Percentiles rank a stretch among this genome's conserved stretches.
Conservation (phyloP, 23 tunicate species). For the Halocynthia aurantium region DNA sequence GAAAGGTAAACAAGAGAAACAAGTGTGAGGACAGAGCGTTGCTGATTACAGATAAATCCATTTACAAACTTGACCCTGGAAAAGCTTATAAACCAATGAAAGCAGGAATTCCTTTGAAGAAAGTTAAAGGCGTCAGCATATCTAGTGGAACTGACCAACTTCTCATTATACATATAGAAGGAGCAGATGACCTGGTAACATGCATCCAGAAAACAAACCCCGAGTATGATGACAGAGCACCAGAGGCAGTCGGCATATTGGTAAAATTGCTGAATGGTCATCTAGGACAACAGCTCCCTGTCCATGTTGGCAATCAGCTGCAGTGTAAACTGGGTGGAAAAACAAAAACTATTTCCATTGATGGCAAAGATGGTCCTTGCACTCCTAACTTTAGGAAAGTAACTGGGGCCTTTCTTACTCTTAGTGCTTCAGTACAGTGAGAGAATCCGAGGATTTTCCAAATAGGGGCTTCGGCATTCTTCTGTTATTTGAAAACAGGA, state of each 20-base stretch:
- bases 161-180: conserved; percentile 67
- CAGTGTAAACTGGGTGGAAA: conserved; percentile 92
- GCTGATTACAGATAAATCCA: conserved; percentile 61
- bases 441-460: background rate
- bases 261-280: conserved; percentile 17
- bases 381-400: conserved; percentile 71
- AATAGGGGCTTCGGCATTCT: too few species aligned
- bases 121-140: conserved; percentile 65
- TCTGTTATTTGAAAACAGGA: too few species aligned
- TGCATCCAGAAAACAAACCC: conserved; percentile 86
- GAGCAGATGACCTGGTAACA: conserved; percentile 81
- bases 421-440: conserved; percentile 39
- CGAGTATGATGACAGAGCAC: conserved; percentile 59
- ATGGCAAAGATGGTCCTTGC: conserved; percentile 28
- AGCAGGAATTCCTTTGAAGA: conserved; percentile 44
- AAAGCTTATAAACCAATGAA: conserved; percentile 88
- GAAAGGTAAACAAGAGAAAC: conserved; percentile 84
- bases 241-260: conserved; percentile 70
- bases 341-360: conserved; percentile 56
- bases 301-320: conserved; percentile 48
- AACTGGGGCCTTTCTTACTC: conserved; percentile 38
- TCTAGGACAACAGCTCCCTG: conserved; percentile 33
- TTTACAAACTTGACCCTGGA: conserved; percentile 78
- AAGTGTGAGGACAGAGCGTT: conserved; percentile 84
- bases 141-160: conserved; percentile 64